Conservation (phyloP, 1,140 invertebrate species). For the Mizuhopecten yessoensis region DNA sequence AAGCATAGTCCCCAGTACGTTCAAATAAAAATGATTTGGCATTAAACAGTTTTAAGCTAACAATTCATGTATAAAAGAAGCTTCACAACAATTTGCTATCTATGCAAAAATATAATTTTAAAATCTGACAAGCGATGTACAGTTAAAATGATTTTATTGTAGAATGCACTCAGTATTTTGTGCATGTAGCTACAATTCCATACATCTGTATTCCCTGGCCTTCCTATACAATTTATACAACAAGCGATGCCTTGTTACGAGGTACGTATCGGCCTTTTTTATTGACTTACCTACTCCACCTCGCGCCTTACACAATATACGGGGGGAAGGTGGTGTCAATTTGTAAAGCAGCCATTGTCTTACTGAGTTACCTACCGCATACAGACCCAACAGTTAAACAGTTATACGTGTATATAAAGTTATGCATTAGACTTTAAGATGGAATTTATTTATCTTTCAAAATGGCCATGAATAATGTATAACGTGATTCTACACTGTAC, state of each 20-base stretch:
- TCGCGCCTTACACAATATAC: background rate
- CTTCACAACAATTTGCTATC: background rate
- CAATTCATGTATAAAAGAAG: background rate
- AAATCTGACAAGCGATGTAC: background rate
- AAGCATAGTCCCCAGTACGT: no score
- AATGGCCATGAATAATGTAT: conserved; percentile 15
- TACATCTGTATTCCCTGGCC: background rate
- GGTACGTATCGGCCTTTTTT: background rate
- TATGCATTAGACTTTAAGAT: conserved; percentile 11
- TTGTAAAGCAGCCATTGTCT: background rate
- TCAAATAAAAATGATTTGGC: no score
- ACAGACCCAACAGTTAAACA: background rate
- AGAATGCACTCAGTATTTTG: background rate
- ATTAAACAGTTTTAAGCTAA: no score
- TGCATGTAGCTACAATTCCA: conserved; percentile 15
- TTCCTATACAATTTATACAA: background rate
- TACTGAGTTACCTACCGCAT: background rate
- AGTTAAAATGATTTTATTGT: background rate
- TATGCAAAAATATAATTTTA: background rate
- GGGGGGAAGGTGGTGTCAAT: background rate
- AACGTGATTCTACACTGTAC: background rate
- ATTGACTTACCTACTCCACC: background rate
- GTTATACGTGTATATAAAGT: conserved; percentile 10
- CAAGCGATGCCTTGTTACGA: background rate
- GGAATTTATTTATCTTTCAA: background rate